A percentile compares a stretch with the other conserved stretches of the same genome.
Conservation (phyloP, 2,888 invertebrate genomes). For the Luperina testacea region DNA sequence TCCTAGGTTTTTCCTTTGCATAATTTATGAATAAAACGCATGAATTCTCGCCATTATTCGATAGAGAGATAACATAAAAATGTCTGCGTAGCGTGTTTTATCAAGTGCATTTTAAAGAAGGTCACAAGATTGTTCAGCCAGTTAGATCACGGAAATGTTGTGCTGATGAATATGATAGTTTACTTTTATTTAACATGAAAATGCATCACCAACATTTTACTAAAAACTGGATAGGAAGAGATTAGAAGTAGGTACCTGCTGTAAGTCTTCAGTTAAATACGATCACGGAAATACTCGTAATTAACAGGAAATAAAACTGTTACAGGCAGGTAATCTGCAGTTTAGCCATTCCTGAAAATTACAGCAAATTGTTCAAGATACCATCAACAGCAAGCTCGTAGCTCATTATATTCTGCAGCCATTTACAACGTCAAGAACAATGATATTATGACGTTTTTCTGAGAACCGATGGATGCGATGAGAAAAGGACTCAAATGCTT, state of each 20-base stretch:
- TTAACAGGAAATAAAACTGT: slow-evolving; percentile 24
- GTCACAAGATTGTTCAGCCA: slow-evolving; percentile 55
- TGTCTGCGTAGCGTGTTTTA: slow-evolving; percentile 57
- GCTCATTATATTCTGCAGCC: slow-evolving; percentile 30
- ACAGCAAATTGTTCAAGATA: slow-evolving; percentile 50
- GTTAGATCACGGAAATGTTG: slow-evolving; percentile 33
- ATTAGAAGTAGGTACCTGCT: neutral
- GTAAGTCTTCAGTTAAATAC: neutral
- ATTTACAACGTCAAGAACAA: slow-evolving; percentile 39
- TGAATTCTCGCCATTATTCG: slow-evolving; percentile 36
- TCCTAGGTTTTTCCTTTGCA: slow-evolving; percentile 29
- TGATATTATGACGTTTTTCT: slow-evolving; percentile 38
- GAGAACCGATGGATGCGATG: slow-evolving; percentile 39
- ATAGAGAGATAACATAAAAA: slow-evolving; percentile 55
- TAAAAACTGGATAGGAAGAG: neutral
- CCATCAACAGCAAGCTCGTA: slow-evolving; percentile 36
- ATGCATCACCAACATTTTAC: slow-evolving; percentile 14
- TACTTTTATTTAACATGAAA: slow-evolving; percentile 34
- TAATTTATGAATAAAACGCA: slow-evolving; percentile 50
- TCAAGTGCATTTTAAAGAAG: slow-evolving; percentile 67
- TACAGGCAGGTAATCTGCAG: neutral
- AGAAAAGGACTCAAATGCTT: slow-evolving; percentile 44
- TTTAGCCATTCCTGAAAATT: slow-evolving; percentile 47
- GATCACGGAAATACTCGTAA: slow-evolving; percentile 1
- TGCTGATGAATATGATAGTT: slow-evolving; percentile 40